Evolutionary conservation across 2,888 invertebrate genomes (phyloP), one percentile per base, ranked within the genome.

Genomic region (Drosophila affinis): DNA sequence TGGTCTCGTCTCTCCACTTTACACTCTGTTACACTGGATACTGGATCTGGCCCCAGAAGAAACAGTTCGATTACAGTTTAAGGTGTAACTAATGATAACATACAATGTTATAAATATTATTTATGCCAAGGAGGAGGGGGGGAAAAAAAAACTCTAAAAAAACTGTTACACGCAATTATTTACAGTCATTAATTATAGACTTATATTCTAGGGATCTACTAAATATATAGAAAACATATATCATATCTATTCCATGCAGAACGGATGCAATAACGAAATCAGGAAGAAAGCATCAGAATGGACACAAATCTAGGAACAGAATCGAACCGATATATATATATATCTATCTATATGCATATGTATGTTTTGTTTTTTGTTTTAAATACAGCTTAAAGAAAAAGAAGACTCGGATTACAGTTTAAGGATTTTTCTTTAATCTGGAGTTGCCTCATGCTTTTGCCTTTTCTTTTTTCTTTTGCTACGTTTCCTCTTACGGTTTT

Each of bases 381-480:
- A 39, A 39, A n/a, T 39, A 39, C 39, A 45, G 46, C 60, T 59
- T 39, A n/a, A 39, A 69, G 51, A 69, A 51, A 58, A 69, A 57
- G 21, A 68, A 68, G 34, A 46, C 58, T 53, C 44, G 62, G 51
- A 74, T 65, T 72, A 67, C 9, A 59, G 57, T 72, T 86, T 71
- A 78, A 55, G 76, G 53, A 72, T 74, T 39, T 39, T 81, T 76
- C 70, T 78, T 76, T 72, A 74, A 81, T 81, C 74, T 77, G 75
- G 58, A 70, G 70, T 68, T 72, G 45, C 51, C 52, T 80, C 39
- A 39, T 14, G n/a, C 39, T 56, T 46, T 46, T 61, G 24, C 70
- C 56, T 46, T 17, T 17, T 52, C 56, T 46, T 21, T 21, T 27
- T 17, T 52, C 56, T 46, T 21, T 21, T 27, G 17, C 32, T 18